Percentiles rank a stretch among this genome's conserved stretches.
phyloP scores from a whole-genome alignment of 2,888 invertebrate species.

The Drosophila lacicola region DNA sequence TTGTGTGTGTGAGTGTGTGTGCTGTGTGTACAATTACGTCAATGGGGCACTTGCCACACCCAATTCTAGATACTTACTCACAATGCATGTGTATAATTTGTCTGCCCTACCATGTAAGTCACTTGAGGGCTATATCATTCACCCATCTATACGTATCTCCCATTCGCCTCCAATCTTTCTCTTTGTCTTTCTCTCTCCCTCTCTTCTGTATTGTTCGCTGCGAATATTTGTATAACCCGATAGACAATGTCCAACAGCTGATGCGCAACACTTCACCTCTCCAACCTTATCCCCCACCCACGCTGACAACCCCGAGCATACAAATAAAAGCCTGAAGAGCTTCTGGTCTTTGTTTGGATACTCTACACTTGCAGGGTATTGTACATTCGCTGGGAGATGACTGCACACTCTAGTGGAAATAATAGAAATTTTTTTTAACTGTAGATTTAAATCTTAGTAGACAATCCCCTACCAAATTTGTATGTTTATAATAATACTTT shows the following conservation, averaged over 20 bases:
- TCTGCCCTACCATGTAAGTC: slow-evolving; percentile 40
- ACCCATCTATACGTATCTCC: slow-evolving; percentile 6
- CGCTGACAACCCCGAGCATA: slow-evolving; percentile 1
- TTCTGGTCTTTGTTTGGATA: slow-evolving; percentile 36
- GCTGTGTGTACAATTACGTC: slow-evolving; percentile 71
- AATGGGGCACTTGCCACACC: slow-evolving; percentile 50
- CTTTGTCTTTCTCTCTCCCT: not conserved
- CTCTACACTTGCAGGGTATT: slow-evolving; percentile 2
- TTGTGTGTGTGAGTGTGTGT: slow-evolving; percentile 17
- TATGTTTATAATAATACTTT: too few relatives aligned
- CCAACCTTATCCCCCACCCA: slow-evolving; percentile 1
- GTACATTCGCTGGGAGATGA: not conserved
- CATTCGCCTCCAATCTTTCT: not conserved
- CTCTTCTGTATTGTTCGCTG: slow-evolving; percentile 8
- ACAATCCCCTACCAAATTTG: too few relatives aligned
- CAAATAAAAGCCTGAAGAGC: slow-evolving; percentile 30
- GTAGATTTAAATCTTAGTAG: too few relatives aligned
- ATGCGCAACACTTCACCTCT: slow-evolving; percentile 25
- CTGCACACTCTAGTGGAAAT: too few relatives aligned
- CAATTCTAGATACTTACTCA: slow-evolving; percentile 51
- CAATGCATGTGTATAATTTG: slow-evolving; percentile 9
- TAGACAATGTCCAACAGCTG: slow-evolving; percentile 58
- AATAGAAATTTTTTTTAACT: too few relatives aligned
- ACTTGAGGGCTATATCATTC: slow-evolving; percentile 23
- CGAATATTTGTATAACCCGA: slow-evolving; percentile 54